These are phyloP conservation scores for Ailurus styani DNA, from an alignment of 2,113 vertebrate species.

Conservation along the genomic window DNA sequence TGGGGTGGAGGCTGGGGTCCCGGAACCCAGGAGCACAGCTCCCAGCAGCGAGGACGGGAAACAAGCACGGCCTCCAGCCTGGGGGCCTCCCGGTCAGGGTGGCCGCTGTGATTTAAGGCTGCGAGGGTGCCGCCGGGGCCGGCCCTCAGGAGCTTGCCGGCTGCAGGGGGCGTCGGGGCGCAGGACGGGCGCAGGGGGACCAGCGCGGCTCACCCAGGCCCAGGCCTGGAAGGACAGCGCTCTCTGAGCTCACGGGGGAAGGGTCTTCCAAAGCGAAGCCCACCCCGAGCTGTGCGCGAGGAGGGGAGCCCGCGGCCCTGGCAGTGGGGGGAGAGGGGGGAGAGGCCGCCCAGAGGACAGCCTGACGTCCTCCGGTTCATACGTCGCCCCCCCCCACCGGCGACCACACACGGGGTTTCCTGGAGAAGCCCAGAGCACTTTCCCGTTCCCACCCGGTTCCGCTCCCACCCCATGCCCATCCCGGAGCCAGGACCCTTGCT, in stretches of 20 bases:
- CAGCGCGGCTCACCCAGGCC: not conserved
- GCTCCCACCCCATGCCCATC: rapidly evolving
- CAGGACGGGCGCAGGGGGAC: not conserved
- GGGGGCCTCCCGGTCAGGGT: not conserved
- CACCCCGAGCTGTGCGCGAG: not conserved
- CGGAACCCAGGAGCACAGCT: too few relatives aligned
- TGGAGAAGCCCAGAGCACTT: not conserved
- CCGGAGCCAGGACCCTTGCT: not conserved
- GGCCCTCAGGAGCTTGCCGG: not conserved
- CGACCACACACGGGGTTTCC: not conserved
- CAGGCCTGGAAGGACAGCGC: not conserved
- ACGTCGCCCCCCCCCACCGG: not conserved
- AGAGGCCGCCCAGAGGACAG: rapidly evolving
- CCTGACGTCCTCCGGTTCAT: not conserved
- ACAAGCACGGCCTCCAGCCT: too few relatives aligned
- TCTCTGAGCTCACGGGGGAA: not conserved
- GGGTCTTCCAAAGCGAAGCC: not conserved
- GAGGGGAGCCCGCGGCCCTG: not conserved
- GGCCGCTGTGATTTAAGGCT: not conserved
- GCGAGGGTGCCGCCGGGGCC: too few relatives aligned
- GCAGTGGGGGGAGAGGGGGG: not conserved
- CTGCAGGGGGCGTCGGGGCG: not conserved
- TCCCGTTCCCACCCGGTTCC: not conserved
- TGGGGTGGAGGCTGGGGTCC: not conserved
- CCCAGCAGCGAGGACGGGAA: not conserved